phyloP scores from a whole-genome alignment of 2,113 vertebrate species.

The Hoplias malabaricus region DNA sequence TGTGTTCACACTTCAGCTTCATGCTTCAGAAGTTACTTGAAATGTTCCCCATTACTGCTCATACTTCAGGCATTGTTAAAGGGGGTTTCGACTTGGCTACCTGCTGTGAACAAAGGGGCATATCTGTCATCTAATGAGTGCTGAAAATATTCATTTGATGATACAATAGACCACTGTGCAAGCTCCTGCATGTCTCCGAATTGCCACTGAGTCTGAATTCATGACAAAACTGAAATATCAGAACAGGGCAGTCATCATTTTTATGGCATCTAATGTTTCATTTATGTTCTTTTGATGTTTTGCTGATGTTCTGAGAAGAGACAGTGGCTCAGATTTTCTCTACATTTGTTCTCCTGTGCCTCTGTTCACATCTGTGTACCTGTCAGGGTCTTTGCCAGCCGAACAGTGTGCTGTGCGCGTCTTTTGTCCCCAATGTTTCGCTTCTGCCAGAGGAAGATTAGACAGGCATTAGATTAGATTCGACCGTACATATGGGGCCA shows the following conservation, averaged over 20 bases:
- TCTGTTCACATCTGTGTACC: background rate
- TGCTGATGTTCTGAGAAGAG: background rate
- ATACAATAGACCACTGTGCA: background rate
- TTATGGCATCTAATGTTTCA: conserved; percentile 1
- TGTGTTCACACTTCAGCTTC: too few relatives aligned
- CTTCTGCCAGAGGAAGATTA: conserved; percentile 3
- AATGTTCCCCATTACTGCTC: too few relatives aligned
- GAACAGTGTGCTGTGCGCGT: background rate
- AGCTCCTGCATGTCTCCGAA: background rate
- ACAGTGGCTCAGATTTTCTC: background rate
- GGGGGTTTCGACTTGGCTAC: too few relatives aligned
- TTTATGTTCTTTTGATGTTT: conserved; percentile 1
- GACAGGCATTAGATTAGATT: background rate
- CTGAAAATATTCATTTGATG: background rate
- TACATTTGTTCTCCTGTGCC: background rate
- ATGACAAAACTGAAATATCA: background rate
- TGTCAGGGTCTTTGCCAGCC: background rate
- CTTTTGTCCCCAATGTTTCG: background rate
- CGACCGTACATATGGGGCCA: background rate
- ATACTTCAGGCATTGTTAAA: background rate
- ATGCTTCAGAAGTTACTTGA: too few relatives aligned
- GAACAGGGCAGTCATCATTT: background rate
- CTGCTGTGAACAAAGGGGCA: background rate
- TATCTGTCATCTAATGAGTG: background rate
- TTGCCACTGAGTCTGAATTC: background rate